phyloP scores from a whole-genome alignment of 1,140 invertebrate genomes.

The Belonocnema kinseyi region DNA sequence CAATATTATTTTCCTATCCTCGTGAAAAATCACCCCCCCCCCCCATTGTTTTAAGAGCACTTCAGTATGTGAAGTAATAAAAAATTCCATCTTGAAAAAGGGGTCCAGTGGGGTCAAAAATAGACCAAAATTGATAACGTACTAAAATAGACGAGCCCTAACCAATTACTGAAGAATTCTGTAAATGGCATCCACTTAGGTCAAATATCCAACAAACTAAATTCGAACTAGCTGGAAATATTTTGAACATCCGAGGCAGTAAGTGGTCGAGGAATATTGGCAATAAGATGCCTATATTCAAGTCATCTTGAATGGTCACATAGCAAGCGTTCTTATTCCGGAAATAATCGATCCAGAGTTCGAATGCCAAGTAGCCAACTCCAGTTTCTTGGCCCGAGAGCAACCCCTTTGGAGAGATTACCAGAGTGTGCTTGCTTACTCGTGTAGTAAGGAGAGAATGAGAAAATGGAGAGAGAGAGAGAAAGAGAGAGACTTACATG shows the following conservation, averaged over 20 bases:
- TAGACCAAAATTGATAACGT: no score
- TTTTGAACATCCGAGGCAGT: conserved; percentile 21
- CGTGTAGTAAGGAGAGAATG: conserved; percentile 26
- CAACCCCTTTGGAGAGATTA: conserved; percentile 36
- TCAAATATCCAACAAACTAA: neutral
- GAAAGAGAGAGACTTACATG: neutral
- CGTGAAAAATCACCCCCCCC: no score
- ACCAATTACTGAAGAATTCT: neutral
- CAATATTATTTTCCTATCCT: no score
- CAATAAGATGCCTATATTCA: conserved; percentile 19
- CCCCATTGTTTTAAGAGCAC: no score
- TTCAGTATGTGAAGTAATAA: no score
- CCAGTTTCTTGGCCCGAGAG: conserved; percentile 50
- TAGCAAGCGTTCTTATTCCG: conserved; percentile 50
- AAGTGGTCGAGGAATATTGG: conserved; percentile 25
- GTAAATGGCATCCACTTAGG: neutral
- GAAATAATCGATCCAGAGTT: conserved; percentile 58
- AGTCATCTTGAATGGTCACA: conserved; percentile 18
- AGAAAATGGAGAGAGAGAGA: conserved; percentile 24
- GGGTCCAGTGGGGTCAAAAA: no score
- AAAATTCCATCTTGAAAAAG: no score
- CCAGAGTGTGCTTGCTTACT: neutral
- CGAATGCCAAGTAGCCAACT: conserved; percentile 56
- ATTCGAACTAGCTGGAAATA: conserved; percentile 3
- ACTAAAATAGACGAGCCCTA: no score